A percentile compares a stretch with the other conserved stretches of the same genome.
Conservation (phyloP, 2,888 invertebrate species). For the Tiliacea aurago region DNA sequence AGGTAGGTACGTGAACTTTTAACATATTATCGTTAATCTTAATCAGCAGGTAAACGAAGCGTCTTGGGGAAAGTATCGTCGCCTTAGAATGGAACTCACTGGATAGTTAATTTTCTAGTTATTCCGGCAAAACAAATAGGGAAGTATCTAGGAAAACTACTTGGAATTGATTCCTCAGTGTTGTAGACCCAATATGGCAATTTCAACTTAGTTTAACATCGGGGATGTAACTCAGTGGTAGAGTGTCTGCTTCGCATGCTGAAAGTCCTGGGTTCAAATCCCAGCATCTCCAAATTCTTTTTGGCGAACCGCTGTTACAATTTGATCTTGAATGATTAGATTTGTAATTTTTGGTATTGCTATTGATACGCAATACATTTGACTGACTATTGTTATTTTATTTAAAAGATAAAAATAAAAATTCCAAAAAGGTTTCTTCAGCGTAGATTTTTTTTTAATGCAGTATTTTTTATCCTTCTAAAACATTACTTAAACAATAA, state of each 20-base stretch:
- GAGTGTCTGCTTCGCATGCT: conserved; percentile 92
- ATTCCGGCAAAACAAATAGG: background rate
- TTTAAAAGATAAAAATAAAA: too few relatives aligned
- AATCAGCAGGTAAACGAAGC: background rate
- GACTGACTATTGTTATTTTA: background rate
- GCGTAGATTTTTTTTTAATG: too few relatives aligned
- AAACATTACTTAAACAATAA: too few relatives aligned
- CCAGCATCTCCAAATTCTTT: conserved; percentile 84
- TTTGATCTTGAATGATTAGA: background rate
- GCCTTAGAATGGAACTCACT: background rate
- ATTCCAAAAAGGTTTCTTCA: background rate
- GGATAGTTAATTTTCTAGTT: background rate
- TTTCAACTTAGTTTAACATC: rapidly evolving
- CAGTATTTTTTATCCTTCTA: background rate
- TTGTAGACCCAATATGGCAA: background rate
- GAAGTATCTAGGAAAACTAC: background rate
- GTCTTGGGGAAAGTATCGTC: background rate
- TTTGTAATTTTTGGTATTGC: background rate
- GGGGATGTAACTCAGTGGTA: conserved; percentile 90
- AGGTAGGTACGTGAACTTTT: background rate
- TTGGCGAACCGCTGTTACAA: conserved; percentile 6
- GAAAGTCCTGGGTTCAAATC: conserved; percentile 91
- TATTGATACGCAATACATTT: background rate
- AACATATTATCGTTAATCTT: background rate
- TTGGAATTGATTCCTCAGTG: background rate